A percentile compares a stretch with the other conserved stretches of the same genome.
phyloP scores from a whole-genome alignment of 23 tunicate genomes.

The Styela plicata region DNA sequence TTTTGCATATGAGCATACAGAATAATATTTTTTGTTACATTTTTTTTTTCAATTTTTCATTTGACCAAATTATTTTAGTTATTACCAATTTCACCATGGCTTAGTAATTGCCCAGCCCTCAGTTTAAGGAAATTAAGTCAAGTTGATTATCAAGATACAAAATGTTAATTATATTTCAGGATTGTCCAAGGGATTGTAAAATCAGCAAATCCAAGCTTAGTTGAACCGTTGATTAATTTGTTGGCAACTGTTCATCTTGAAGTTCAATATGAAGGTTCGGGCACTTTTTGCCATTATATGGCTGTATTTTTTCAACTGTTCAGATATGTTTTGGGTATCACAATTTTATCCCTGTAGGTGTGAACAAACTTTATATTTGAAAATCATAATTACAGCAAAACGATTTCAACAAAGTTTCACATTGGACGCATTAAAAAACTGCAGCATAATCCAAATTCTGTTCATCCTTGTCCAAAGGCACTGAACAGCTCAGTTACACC shows the following conservation, averaged over 20 bases:
- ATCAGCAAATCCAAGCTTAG: conserved; percentile 68
- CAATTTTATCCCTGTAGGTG: background rate
- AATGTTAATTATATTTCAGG: conserved; percentile 6
- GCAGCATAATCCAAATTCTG: too few relatives aligned
- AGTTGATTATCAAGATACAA: background rate
- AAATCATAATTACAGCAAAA: too few relatives aligned
- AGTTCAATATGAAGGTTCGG: conserved; percentile 71
- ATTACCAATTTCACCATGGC: too few relatives aligned
- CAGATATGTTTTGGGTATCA: background rate
- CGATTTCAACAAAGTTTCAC: too few relatives aligned
- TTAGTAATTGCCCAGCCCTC: too few relatives aligned
- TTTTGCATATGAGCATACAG: too few relatives aligned
- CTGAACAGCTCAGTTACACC: too few relatives aligned
- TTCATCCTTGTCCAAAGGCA: too few relatives aligned
- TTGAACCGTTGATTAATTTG: conserved; percentile 77
- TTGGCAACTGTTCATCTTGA: conserved; percentile 75
- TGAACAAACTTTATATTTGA: background rate
- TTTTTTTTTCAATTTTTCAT: too few relatives aligned
- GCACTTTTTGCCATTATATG: background rate
- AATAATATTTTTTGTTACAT: too few relatives aligned
- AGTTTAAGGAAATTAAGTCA: background rate
- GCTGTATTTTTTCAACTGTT: background rate
- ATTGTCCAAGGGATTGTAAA: conserved; percentile 70
- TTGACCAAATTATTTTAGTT: too few relatives aligned
- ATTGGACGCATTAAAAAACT: too few relatives aligned